These are phyloP conservation scores for Caenorhabditis japonica DNA, from an alignment of 2,888 invertebrate species.

Conservation along the genomic window DNA sequence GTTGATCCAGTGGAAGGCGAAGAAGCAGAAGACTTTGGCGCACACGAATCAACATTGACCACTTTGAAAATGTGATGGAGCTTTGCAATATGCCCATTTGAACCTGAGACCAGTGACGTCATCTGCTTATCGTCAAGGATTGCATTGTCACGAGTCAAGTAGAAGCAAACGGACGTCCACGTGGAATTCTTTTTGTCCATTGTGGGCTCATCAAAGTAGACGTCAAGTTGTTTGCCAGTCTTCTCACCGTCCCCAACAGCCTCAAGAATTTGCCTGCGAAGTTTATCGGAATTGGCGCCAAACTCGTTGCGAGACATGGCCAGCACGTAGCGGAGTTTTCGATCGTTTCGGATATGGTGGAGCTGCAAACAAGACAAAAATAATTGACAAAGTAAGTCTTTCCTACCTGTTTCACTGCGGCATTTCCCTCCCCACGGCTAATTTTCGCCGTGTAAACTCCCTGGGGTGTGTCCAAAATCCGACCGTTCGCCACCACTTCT, in stretches of 20 bases:
- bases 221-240: constrained; percentile 25
- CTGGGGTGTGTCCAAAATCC: constrained; percentile 45
- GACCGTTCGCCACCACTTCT: constrained; percentile 37
- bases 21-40: constrained; percentile 3
- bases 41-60: constrained; percentile 36
- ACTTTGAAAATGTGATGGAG: constrained; percentile 53
- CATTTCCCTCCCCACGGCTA: neutral
- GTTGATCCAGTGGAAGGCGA: constrained; percentile 3
- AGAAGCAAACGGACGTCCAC: constrained; percentile 49
- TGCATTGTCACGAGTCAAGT: constrained; percentile 42
- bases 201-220: constrained; percentile 38
- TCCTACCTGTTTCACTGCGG: constrained; percentile 22
- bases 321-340: constrained; percentile 55
- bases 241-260: constrained; percentile 26
- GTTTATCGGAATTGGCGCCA: constrained; percentile 54
- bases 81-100: constrained; percentile 39
- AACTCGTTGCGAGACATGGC: constrained; percentile 54
- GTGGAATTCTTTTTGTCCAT: constrained; percentile 39
- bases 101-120: constrained; percentile 11
- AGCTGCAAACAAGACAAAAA: constrained; percentile 37
- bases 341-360: constrained; percentile 49
- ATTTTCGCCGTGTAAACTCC: constrained; percentile 45
- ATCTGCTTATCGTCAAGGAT: constrained; percentile 46
- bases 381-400: too few species aligned
- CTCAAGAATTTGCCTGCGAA: constrained; percentile 41